Percentiles rank a stretch among this genome's conserved stretches.
Evolutionary conservation across 2,113 vertebrate species (phyloP).

Genomic region (Anhinga anhinga): DNA sequence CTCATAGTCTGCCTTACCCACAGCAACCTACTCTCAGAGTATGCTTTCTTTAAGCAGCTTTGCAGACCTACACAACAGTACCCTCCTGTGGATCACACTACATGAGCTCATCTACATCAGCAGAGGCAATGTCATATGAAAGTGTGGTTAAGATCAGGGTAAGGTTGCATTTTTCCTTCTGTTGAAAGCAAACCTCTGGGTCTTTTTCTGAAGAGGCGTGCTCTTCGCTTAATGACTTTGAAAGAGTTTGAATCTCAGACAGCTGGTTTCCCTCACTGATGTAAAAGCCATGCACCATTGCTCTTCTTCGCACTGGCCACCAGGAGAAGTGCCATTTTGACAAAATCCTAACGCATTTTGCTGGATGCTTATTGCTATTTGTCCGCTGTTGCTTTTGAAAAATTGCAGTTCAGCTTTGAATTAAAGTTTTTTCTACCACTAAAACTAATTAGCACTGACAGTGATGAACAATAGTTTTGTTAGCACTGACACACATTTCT

Average conservation of each 20-base stretch:
- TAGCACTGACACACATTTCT: neutral
- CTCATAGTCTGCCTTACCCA: neutral
- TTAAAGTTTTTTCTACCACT: neutral
- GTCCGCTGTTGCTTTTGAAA: neutral
- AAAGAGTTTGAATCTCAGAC: neutral
- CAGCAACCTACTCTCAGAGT: neutral
- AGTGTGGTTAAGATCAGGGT: neutral
- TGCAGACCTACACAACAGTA: neutral
- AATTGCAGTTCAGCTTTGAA: neutral
- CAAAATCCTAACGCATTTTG: neutral
- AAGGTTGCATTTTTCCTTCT: neutral
- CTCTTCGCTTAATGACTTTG: neutral
- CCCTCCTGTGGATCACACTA: neutral
- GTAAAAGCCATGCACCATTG: neutral
- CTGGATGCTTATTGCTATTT: neutral
- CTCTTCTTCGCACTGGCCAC: neutral
- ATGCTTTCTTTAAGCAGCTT: neutral
- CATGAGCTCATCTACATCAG: neutral
- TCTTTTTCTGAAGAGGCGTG: neutral
- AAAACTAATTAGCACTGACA: neutral
- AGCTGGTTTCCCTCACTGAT: neutral
- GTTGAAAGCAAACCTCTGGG: neutral
- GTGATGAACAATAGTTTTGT: neutral
- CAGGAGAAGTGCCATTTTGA: neutral
- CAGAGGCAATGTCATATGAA: rapidly evolving